Conservation (phyloP, 2,113 vertebrate genomes). For the Psettodes erumei region DNA sequence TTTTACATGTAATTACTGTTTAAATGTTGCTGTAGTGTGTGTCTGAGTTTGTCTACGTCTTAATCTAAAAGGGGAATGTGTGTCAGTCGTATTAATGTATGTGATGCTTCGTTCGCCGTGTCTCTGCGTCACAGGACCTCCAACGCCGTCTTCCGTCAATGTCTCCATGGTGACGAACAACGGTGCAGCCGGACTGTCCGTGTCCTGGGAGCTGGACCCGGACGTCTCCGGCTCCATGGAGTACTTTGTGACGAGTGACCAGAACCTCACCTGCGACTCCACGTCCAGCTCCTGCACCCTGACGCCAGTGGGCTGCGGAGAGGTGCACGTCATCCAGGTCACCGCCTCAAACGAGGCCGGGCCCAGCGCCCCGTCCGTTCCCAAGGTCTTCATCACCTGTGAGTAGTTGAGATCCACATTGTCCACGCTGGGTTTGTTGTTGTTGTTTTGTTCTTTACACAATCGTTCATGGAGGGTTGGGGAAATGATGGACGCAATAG, state of each 20-base stretch:
- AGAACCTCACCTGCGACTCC: constrained; percentile 80
- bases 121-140: constrained; percentile 66
- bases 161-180: constrained; percentile 45
- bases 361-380: constrained; percentile 78
- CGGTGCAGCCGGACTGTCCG: constrained; percentile 65
- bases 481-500: background rate
- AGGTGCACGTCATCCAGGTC: constrained; percentile 83
- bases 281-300: constrained; percentile 80
- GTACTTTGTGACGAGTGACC: constrained; percentile 79
- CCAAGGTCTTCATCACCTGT: constrained; percentile 85
- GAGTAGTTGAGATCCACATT: constrained; percentile 47
- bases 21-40: no score
- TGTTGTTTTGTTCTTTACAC: no score
- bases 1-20: no score
- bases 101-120: background rate
- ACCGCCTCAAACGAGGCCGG: constrained; percentile 87
- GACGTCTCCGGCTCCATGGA: constrained; percentile 72
- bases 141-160: constrained; percentile 53
- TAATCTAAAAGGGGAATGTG: background rate
- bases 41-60: background rate
- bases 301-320: constrained; percentile 82
- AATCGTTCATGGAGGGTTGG: no score
- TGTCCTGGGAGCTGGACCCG: constrained; percentile 80
- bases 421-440: background rate
- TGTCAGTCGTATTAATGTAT: no score